A percentile compares a stretch with the other conserved stretches of the same genome.
These are phyloP conservation scores for Cryptotermes secundus DNA, from an alignment of 1,140 invertebrate genomes.

Conservation along the genomic window DNA sequence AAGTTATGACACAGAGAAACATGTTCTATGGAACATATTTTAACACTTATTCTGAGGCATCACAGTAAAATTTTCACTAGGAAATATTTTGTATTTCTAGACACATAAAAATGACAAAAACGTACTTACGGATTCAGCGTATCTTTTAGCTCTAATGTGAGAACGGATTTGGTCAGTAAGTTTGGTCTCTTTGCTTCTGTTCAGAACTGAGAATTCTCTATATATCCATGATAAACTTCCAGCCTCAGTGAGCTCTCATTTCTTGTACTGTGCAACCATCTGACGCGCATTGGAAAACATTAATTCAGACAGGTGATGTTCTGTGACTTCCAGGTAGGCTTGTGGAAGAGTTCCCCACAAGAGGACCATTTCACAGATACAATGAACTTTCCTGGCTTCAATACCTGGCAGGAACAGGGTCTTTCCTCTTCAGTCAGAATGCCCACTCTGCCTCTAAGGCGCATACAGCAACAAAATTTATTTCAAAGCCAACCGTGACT, in stretches of 20 bases:
- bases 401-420: no score
- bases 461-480: no score
- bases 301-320: conserved; percentile 59
- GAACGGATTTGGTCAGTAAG: conserved; percentile 40
- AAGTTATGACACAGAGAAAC: no score
- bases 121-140: conserved; percentile 52
- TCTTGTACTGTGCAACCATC: conserved; percentile 65
- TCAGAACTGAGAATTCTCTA: conserved; percentile 46
- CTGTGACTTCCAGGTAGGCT: conserved; percentile 58
- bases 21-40: no score
- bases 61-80: no score
- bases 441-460: no score
- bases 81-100: no score
- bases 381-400: no score
- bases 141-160: conserved; percentile 50
- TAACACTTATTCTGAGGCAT: no score
- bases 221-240: conserved; percentile 46
- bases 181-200: conserved; percentile 41
- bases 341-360: conserved; percentile 67
- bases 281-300: conserved; percentile 72
- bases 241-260: conserved; percentile 10
- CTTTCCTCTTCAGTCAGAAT: no score
- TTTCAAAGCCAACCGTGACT: no score
- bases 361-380: neutral
- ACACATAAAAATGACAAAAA: neutral